Conservation (phyloP, 2,888 invertebrate genomes). For the Branchellion lobata region DNA sequence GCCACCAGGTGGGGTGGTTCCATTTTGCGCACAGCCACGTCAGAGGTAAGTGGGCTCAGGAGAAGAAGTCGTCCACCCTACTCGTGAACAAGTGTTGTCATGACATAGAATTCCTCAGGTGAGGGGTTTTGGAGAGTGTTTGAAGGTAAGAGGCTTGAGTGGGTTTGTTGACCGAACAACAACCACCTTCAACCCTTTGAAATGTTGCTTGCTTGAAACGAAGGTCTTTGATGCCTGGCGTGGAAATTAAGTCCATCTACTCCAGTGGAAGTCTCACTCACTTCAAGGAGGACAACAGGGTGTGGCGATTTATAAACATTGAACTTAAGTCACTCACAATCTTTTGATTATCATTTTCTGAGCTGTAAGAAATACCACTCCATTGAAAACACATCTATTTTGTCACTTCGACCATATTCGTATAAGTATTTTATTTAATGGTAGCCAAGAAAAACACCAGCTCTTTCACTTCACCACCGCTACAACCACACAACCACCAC, state of each 20-base stretch:
- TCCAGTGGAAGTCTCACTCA: slow-evolving; percentile 30
- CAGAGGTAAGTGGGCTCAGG: slow-evolving; percentile 28
- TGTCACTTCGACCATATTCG: not conserved
- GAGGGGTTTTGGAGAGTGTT: no score
- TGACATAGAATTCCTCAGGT: slow-evolving; percentile 40
- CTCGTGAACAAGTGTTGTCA: slow-evolving; percentile 42
- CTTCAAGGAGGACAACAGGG: slow-evolving; percentile 42
- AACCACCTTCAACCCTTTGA: no score
- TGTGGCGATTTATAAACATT: not conserved
- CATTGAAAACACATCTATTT: not conserved
- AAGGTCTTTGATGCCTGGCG: slow-evolving; percentile 17
- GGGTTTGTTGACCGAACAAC: no score
- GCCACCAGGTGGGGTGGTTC: slow-evolving; percentile 31
- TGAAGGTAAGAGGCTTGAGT: no score
- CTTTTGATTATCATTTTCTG: no score
- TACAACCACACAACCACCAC: no score
- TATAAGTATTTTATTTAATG: not conserved
- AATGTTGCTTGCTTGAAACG: no score
- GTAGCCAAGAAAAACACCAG: no score
- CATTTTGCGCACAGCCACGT: slow-evolving; percentile 41
- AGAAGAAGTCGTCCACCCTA: slow-evolving; percentile 12
- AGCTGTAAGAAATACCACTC: not conserved
- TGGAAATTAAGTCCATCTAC: slow-evolving; percentile 13
- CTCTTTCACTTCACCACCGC: no score
- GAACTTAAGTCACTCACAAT: no score